Percentiles rank a stretch among this genome's conserved stretches.
phyloP scores from a whole-genome alignment of 2,888 invertebrate species.

The Galerucella nymphaeae region DNA sequence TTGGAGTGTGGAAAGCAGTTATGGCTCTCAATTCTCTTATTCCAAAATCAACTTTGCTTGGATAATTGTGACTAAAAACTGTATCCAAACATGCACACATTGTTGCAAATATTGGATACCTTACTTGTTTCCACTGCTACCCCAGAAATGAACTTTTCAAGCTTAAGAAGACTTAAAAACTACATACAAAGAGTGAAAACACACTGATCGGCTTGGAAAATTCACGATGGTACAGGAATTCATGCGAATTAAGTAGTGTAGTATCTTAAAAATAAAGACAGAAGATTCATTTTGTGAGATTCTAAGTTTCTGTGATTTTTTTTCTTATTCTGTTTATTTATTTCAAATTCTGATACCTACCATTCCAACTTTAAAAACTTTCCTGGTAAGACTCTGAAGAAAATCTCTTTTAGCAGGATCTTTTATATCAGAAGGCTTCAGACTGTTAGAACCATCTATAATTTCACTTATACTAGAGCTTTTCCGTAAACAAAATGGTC shows the following conservation, averaged over 20 bases:
- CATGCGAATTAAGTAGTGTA: no score
- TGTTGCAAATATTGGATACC: conserved; percentile 5
- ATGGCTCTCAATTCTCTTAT: background rate
- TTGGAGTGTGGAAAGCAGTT: background rate
- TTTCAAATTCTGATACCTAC: conserved; percentile 68
- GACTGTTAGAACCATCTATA: conserved; percentile 79
- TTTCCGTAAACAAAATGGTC: conserved; percentile 53
- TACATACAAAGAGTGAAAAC: no score
- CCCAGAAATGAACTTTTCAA: background rate
- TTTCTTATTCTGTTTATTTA: no score
- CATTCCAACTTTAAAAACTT: conserved; percentile 85
- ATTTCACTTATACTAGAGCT: conserved; percentile 66
- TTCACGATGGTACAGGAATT: no score
- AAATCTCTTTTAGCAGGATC: conserved; percentile 86
- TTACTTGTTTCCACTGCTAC: conserved; percentile 18
- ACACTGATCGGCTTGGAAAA: no score
- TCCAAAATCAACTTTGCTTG: background rate
- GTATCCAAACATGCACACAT: conserved; percentile 15
- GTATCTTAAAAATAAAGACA: no score
- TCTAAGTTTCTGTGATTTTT: no score
- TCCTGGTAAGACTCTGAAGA: conserved; percentile 81
- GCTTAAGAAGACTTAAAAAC: background rate
- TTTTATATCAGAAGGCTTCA: conserved; percentile 86
- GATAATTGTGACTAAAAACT: background rate
- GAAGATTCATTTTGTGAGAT: no score